Evolutionary conservation across 2,797 vertebrate species (phyloP), one percentile per base, ranked within the genome.

Genomic region (Sandelia bainsii): DNA sequence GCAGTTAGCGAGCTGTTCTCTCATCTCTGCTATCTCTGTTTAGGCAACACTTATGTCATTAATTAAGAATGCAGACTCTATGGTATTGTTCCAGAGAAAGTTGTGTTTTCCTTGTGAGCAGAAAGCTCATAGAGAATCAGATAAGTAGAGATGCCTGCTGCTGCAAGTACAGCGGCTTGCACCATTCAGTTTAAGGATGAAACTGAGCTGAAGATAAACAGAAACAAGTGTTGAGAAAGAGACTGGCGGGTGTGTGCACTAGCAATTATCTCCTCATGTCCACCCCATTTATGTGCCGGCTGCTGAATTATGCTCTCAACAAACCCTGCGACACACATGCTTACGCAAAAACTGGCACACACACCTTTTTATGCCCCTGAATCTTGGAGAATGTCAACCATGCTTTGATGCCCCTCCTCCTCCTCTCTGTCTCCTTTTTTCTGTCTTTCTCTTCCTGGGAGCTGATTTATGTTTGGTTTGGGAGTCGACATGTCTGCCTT

Each of bases 401-500:
- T 72, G 80, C 92, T 91, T 93, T 92, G 89, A 91, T 89, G 75
- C 72, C 85, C 83, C 84, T 66, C 76, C 77, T 75, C 77, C 70
- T 27, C 64, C 53, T 22, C 50, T 29, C 51, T 19, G 39, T 71
- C 60, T 53, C 52, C 40, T 64, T 80, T 79, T 65, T 68, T 70
- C 69, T 68, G 63, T 56, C 64, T 72, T 60, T 75, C 68, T 19
- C 72, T 62, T 91, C 87, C 85, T 85, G 66, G 56, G 72, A 71
- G 71, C 69, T 90, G 90, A 93, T 93, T 90, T 92, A 91, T 90
- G 87, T 88, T 80, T 51, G 46, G 50, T 84, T 74, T 84, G 48
- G 58, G 81, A 84, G 76, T 73, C 70, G 8, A 77, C 66, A 45
- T 73, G 82, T 82, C 69, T 50, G 48, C 76, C 85, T 86, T 72